These are phyloP conservation scores for Ochropacha duplaris DNA, from an alignment of 2,888 invertebrate genomes.

Conservation along the genomic window DNA sequence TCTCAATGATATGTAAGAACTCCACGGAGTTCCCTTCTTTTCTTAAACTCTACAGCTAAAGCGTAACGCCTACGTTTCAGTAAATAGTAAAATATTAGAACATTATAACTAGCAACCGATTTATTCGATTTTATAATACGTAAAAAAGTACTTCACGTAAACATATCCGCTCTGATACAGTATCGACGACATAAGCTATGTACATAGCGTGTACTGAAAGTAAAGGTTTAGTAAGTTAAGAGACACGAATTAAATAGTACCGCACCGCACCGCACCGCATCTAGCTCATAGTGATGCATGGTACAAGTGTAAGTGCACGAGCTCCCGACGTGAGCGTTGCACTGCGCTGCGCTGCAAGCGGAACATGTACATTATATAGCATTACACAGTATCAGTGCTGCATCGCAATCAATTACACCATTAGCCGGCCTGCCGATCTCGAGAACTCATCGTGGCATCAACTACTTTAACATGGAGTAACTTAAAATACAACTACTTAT, in stretches of 20 bases:
- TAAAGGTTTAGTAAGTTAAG: neutral
- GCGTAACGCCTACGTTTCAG: slow-evolving; percentile 71
- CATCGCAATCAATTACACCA: neutral
- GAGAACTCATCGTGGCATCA: neutral
- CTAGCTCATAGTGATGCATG: neutral
- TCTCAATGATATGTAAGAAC: slow-evolving; percentile 82
- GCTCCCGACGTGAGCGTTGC: too few species aligned
- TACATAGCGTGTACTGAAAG: slow-evolving; percentile 31
- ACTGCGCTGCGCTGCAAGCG: slow-evolving; percentile 29
- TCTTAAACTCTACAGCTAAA: slow-evolving; percentile 76
- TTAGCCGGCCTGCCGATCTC: neutral
- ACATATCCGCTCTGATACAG: slow-evolving; percentile 17
- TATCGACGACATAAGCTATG: slow-evolving; percentile 33
- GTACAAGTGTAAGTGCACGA: too few species aligned
- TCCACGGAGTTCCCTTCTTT: slow-evolving; percentile 75
- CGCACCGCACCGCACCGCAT: neutral
- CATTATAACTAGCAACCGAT: slow-evolving; percentile 66
- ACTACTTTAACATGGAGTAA: neutral
- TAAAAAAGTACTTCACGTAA: slow-evolving; percentile 29
- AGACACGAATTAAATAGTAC: neutral
- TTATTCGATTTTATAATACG: slow-evolving; percentile 34
- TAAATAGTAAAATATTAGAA: slow-evolving; percentile 67
- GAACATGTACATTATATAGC: slow-evolving; percentile 2
- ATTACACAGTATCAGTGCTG: neutral
- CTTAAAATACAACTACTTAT: slow-evolving; percentile 2